Evolutionary conservation across 30 jellyfish, hydroid and myxozoan genomes (phyloP).

Genomic region (Nemopilema nomurai): DNA sequence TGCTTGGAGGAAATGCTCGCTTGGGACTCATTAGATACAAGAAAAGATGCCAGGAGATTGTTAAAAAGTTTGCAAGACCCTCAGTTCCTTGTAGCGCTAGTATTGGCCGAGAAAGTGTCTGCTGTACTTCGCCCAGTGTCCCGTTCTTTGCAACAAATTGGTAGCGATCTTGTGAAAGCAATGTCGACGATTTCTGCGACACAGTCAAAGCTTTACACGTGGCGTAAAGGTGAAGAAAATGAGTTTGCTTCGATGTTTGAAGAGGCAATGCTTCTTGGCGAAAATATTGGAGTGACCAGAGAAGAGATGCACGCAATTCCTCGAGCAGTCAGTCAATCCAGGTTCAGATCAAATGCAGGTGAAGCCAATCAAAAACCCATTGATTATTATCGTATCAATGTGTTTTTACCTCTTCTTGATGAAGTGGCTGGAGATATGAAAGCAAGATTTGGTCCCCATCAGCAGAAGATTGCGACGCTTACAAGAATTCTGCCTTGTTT

Average conservation of each 20-base stretch:
- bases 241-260: constrained; percentile 17
- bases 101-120: no score
- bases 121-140: no score
- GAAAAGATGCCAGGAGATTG: no score
- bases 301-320: no score
- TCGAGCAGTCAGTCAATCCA: constrained; percentile 20
- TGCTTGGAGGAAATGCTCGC: no score
- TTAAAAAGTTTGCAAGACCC: no score
- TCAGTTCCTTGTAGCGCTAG: no score
- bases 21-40: no score
- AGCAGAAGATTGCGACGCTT: no score
- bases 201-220: constrained; percentile 1
- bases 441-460: no score
- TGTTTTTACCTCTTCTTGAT: background rate
- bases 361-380: background rate
- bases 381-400: background rate
- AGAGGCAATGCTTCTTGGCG: constrained; percentile 18
- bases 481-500: no score
- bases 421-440: no score
- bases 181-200: constrained; percentile 13
- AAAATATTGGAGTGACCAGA: constrained; percentile 14
- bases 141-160: constrained; percentile 18
- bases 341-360: background rate
- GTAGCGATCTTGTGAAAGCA: constrained; percentile 28
- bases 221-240: constrained; percentile 18